phyloP scores from a whole-genome alignment of 2,888 invertebrate species.

The Drosophila quinaria region DNA sequence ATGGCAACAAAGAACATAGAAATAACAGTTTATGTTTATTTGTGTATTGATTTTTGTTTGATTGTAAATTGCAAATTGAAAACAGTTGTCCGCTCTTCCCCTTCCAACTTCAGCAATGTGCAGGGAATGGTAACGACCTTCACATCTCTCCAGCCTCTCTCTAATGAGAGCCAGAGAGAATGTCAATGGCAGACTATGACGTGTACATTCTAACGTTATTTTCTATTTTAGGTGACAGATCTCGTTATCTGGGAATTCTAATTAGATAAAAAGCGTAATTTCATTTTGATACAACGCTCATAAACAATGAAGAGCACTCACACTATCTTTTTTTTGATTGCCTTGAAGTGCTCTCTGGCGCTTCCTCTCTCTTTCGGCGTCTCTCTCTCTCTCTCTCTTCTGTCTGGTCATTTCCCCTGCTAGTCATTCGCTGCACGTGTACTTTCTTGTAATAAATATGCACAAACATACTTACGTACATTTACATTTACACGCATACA shows the following conservation, averaged over 20 bases:
- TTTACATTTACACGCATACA: background rate
- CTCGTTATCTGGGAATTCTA: constrained; percentile 1
- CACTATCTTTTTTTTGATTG: background rate
- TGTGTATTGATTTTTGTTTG: constrained; percentile 44
- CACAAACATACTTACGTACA: background rate
- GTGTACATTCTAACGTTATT: constrained; percentile 6
- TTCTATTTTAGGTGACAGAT: constrained; percentile 4
- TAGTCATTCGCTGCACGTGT: constrained; percentile 42
- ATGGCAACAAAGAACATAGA: constrained; percentile 30
- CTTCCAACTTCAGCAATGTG: background rate
- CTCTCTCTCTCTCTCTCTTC: background rate
- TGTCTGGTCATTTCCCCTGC: constrained; percentile 34
- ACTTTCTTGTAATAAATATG: constrained; percentile 47
- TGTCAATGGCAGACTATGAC: background rate
- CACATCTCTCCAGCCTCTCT: constrained; percentile 15
- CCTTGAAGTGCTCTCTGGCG: constrained; percentile 4
- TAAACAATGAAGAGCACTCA: background rate
- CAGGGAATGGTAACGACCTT: constrained; percentile 32
- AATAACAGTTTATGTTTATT: constrained; percentile 36
- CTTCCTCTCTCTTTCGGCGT: background rate
- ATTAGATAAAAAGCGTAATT: constrained; percentile 19
- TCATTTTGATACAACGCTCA: constrained; percentile 4
- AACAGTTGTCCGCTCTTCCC: constrained; percentile 3
- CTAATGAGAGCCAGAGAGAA: background rate
- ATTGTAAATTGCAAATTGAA: constrained; percentile 33